Evolutionary conservation across 2,888 invertebrate genomes (phyloP).

Genomic region (Panzeria rudis): DNA sequence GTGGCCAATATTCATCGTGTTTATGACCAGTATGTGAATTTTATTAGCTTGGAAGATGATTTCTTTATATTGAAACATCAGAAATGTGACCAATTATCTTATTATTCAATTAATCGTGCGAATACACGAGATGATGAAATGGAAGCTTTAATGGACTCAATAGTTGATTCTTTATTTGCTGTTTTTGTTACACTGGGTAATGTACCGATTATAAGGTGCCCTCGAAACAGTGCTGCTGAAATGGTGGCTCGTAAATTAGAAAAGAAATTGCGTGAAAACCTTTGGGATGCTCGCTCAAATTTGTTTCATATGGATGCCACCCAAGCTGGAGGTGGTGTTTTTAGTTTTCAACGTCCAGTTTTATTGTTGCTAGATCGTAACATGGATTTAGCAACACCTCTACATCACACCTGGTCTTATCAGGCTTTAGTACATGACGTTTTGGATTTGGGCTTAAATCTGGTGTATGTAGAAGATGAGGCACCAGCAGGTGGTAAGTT

Average conservation of each 20-base stretch:
- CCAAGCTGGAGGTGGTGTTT: slow-evolving; percentile 88
- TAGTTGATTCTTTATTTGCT: slow-evolving; percentile 98
- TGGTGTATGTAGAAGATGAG: slow-evolving; percentile 88
- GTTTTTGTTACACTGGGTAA: slow-evolving; percentile 98
- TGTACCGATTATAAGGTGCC: slow-evolving; percentile 86
- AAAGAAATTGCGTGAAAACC: slow-evolving; percentile 97
- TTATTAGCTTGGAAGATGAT: slow-evolving; percentile 98
- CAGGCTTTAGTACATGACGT: slow-evolving; percentile 99
- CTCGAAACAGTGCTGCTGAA: slow-evolving; percentile 98
- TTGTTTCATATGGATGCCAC: slow-evolving; percentile 94
- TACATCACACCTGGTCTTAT: slow-evolving; percentile 99
- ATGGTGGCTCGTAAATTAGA: slow-evolving; percentile 98
- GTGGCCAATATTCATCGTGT: slow-evolving; percentile 97
- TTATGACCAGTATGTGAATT: slow-evolving; percentile 99
- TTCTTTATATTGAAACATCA: slow-evolving; percentile 97
- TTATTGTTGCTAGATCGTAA: slow-evolving; percentile 96
- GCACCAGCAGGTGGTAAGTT: slow-evolving; percentile 80
- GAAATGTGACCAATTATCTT: slow-evolving; percentile 94
- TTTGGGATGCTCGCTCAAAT: slow-evolving; percentile 98
- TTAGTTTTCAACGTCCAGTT: slow-evolving; percentile 96
- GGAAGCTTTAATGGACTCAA: slow-evolving; percentile 95
- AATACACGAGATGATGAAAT: slow-evolving; percentile 98
- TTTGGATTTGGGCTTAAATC: slow-evolving; percentile 94
- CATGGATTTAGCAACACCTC: slow-evolving; percentile 97
- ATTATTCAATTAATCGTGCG: slow-evolving; percentile 97